Base-by-base conservation (phyloP, 1,140 invertebrate species). In the Brachionus asplanchnoidis region DNA sequence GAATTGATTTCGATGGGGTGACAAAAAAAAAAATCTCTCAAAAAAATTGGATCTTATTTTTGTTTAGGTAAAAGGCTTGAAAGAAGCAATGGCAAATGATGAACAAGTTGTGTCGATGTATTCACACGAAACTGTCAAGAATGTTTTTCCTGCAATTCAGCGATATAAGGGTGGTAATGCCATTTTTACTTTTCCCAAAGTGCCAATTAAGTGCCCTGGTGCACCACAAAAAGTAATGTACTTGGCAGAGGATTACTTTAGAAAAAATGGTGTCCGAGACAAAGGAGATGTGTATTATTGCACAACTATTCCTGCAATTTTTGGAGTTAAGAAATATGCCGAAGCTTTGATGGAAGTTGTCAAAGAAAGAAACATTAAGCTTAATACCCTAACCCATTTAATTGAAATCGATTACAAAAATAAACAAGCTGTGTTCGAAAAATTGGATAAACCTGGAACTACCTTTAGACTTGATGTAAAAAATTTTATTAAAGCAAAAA, bases 221-320 rank as follows among this genome's bases (percentile, higher is more conserved):
- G 97, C 97, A 3, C 96, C 97, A 7, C 97, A 98, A 90, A 99
- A 99, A 91, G 96, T 98, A 84, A 93, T 93, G 86, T 99, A 98
- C 88, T 91, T 99, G 14, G 91, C 95, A 0, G 97, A 98, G 82
- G 92, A 96, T 85, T 94, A 84, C 14, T 75, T 53, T 50, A 73
- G 90, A 70, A 88, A 96, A 95, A 88, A 91, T 77, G 93, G 93
- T 5, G 92, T 93, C 60, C 90, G 96, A 42, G 90, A 93, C 23
- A 92, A 94, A 66, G 92, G 94, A 0, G 93, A 93, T 36, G 91
- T 99, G 8, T 92, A 92, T 0, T 99, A 95, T 88, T 95, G 95
- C 87, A 95, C 96, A 17, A 92, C 94, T 5, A 89, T 97, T 26
- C 93, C 94, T 1, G 94, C 94, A 0, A 94, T 98, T 87, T 98